Percentiles rank a stretch among this genome's conserved stretches.
Evolutionary conservation across 23 tunicate species (phyloP).

Genomic region (Diplosoma virens): DNA sequence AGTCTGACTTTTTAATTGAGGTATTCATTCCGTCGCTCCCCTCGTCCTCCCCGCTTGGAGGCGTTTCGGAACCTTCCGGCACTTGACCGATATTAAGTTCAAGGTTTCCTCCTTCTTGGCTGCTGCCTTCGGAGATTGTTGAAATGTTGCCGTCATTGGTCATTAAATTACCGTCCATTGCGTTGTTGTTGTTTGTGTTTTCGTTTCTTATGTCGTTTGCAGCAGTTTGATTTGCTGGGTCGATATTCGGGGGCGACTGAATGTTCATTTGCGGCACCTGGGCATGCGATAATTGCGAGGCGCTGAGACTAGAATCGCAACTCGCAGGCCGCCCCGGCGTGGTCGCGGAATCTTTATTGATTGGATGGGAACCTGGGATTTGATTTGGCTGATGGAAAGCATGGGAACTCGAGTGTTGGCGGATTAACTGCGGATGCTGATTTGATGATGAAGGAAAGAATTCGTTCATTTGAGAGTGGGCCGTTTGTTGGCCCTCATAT

Average conservation of each 20-base stretch:
- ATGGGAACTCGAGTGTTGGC: background rate
- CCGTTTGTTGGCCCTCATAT: background rate
- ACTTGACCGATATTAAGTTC: slow-evolving; percentile 8
- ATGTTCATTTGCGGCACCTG: background rate
- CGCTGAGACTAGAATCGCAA: slow-evolving; percentile 32
- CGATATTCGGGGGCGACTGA: background rate
- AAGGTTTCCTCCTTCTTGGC: slow-evolving; percentile 3
- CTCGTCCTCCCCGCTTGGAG: slow-evolving; percentile 83
- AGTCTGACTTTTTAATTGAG: slow-evolving; percentile 31
- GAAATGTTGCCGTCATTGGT: slow-evolving; percentile 51
- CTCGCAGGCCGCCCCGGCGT: slow-evolving; percentile 44
- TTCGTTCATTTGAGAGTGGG: background rate
- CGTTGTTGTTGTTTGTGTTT: slow-evolving; percentile 54
- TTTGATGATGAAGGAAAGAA: background rate
- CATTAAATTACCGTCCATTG: slow-evolving; percentile 20
- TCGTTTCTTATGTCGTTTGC: slow-evolving; percentile 33
- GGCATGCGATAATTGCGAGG: background rate
- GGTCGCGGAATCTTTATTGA: slow-evolving; percentile 4
- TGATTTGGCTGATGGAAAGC: background rate
- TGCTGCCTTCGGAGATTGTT: slow-evolving; percentile 39
- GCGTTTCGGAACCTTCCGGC: slow-evolving; percentile 62
- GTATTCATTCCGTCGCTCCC: slow-evolving; percentile 75
- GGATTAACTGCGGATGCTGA: background rate
- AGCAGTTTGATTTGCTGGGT: background rate
- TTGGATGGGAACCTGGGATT: background rate